These are phyloP conservation scores for Syrmaticus mikado DNA, from an alignment of 2,113 vertebrate genomes.

Conservation along the genomic window DNA sequence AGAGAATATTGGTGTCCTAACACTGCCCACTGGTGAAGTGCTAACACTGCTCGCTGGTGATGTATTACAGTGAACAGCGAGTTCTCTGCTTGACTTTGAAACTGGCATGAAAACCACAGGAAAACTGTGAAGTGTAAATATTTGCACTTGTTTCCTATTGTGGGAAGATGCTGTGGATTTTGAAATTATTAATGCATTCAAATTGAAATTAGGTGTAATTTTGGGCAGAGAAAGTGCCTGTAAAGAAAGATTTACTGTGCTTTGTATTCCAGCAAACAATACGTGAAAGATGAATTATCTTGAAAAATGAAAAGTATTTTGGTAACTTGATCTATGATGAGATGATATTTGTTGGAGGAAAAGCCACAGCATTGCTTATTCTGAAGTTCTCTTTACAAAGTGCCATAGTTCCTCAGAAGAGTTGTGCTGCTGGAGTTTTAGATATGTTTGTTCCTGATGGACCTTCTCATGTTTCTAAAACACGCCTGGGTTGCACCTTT, in stretches of 20 bases:
- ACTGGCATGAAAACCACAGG: neutral
- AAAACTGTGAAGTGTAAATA: neutral
- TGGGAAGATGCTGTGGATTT: neutral
- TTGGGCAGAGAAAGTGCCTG: neutral
- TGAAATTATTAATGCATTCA: neutral
- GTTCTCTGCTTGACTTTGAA: neutral
- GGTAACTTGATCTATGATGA: neutral
- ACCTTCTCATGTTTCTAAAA: neutral
- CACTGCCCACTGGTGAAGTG: neutral
- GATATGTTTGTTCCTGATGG: neutral
- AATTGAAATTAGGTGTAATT: neutral
- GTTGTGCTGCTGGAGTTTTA: neutral
- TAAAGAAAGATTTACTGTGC: neutral
- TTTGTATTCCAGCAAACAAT: neutral
- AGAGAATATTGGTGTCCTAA: neutral
- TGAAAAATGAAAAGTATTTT: neutral
- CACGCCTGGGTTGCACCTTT: neutral
- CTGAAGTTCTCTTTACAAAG: neutral
- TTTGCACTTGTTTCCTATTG: neutral
- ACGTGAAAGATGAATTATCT: neutral
- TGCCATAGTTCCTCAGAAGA: neutral
- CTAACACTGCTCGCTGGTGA: neutral
- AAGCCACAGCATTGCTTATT: neutral
- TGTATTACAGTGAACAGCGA: neutral
- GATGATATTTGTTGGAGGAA: neutral